Evolutionary conservation across 1,140 invertebrate species (phyloP).

Genomic region (Pseudobourletiella spinata): DNA sequence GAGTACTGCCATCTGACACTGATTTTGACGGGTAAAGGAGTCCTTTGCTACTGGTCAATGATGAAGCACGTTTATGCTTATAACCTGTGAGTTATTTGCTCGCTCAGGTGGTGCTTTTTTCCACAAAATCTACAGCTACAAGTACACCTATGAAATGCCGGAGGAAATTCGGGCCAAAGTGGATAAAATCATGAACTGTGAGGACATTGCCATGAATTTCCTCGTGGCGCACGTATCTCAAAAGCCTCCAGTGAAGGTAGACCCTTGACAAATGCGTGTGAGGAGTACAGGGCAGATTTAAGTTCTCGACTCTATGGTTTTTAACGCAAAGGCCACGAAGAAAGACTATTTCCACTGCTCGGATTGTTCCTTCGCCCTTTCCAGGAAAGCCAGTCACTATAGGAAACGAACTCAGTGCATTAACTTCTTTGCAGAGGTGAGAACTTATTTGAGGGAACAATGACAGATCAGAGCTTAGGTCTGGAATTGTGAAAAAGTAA

Average conservation of each 20-base stretch:
- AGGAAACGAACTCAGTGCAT: constrained; percentile 96
- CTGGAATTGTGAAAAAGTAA: too few species aligned
- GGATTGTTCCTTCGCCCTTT: constrained; percentile 89
- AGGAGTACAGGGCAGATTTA: too few species aligned
- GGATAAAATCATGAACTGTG: constrained; percentile 98
- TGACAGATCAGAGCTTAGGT: too few species aligned
- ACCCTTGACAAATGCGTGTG: too few species aligned
- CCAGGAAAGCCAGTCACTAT: constrained; percentile 94
- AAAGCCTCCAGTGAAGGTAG: constrained; percentile 92
- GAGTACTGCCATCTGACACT: constrained; percentile 99
- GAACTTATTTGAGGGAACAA: too few species aligned
- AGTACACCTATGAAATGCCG: constrained; percentile 87
- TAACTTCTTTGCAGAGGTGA: constrained; percentile 84
- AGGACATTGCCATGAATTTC: constrained; percentile 99
- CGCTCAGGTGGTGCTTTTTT: constrained; percentile 85
- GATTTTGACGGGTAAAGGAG: constrained; percentile 86
- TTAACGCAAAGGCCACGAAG: too few species aligned
- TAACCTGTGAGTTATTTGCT: too few species aligned
- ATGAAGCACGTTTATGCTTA: neutral
- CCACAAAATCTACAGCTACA: constrained; percentile 92
- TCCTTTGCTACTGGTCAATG: neutral
- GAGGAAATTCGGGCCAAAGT: constrained; percentile 92
- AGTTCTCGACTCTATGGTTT: too few species aligned
- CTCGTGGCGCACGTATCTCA: constrained; percentile 92
- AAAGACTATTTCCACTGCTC: constrained; percentile 96